phyloP scores from a whole-genome alignment of 2,113 vertebrate genomes.

The Polyodon spathula region DNA sequence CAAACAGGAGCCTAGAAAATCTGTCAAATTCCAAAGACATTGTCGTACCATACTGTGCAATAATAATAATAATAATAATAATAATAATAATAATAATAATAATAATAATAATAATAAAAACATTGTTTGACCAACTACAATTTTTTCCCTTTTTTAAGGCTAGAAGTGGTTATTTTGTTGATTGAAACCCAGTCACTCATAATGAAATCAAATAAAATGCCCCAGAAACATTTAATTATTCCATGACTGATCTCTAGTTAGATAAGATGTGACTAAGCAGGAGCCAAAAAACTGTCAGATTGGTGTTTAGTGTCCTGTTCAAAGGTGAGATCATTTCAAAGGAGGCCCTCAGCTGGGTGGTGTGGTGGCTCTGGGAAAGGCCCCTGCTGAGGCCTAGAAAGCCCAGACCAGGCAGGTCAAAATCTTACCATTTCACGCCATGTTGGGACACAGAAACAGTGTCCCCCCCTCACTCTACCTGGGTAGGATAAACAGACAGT shows the following conservation, averaged over 20 bases:
- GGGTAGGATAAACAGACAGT: background rate
- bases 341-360: too few relatives aligned
- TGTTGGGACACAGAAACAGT: background rate
- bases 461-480: background rate
- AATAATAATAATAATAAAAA: too few relatives aligned
- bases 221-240: background rate
- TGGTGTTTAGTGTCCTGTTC: too few relatives aligned
- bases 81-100: too few relatives aligned
- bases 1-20: background rate
- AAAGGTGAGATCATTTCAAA: too few relatives aligned
- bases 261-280: background rate
- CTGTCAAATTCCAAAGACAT: background rate
- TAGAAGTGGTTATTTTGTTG: background rate
- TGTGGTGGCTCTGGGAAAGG: too few relatives aligned
- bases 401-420: constrained; percentile 10
- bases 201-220: background rate
- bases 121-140: background rate
- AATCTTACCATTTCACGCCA: background rate
- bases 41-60: background rate
- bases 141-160: background rate
- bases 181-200: background rate
- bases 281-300: too few relatives aligned
- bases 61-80: too few relatives aligned
- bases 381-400: constrained; percentile 4
- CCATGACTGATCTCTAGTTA: background rate